These are phyloP conservation scores for Danio tinwini DNA, from an alignment of 2,797 vertebrate genomes.

Conservation along the genomic window DNA sequence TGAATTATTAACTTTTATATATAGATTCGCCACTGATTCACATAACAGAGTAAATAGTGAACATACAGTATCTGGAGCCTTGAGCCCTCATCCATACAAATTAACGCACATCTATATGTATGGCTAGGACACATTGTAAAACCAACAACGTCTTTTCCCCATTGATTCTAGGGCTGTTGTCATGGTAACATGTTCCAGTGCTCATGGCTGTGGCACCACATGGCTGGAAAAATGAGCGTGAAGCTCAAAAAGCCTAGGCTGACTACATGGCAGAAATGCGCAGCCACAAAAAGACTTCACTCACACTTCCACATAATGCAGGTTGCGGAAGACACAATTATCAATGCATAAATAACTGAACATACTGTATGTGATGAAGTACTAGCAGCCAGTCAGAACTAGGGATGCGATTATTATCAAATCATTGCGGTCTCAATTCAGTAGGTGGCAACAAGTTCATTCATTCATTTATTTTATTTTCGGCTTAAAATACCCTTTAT, in stretches of 20 bases:
- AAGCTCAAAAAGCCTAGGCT: slow-evolving; percentile 54
- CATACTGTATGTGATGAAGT: background rate
- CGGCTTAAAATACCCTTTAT: too few relatives aligned
- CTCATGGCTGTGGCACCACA: slow-evolving; percentile 56
- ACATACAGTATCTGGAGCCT: background rate
- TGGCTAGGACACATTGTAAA: slow-evolving; percentile 48
- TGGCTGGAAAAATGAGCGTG: slow-evolving; percentile 53
- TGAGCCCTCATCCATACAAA: background rate
- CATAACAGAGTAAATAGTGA: background rate
- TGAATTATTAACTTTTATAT: background rate
- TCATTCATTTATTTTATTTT: too few relatives aligned
- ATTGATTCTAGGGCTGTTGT: slow-evolving; percentile 57
- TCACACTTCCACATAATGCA: background rate
- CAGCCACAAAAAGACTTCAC: slow-evolving; percentile 12
- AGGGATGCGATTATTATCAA: background rate
- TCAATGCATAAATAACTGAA: slow-evolving; percentile 19
- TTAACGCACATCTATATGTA: slow-evolving; percentile 18
- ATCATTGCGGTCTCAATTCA: too few relatives aligned
- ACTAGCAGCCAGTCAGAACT: background rate
- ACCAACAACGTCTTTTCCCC: slow-evolving; percentile 46
- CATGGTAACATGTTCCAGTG: slow-evolving; percentile 57
- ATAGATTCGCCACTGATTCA: background rate
- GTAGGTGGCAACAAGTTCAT: too few relatives aligned
- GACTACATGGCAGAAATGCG: slow-evolving; percentile 47
- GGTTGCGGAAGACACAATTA: background rate